These are phyloP conservation scores for Eustalomyia histrio DNA, from an alignment of 2,888 invertebrate genomes.

Conservation along the genomic window DNA sequence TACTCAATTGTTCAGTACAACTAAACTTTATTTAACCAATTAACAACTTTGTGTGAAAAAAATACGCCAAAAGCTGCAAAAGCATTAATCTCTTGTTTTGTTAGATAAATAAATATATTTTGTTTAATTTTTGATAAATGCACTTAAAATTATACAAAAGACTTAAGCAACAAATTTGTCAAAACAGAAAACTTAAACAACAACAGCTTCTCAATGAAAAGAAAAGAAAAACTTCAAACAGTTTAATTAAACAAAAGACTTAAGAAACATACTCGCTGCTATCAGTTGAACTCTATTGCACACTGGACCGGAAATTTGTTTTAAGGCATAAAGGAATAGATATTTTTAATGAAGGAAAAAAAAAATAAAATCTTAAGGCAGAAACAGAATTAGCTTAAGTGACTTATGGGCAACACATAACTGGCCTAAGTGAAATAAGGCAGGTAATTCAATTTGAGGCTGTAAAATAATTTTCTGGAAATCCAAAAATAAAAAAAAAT, in stretches of 20 bases:
- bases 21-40: background rate
- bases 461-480: too few species aligned
- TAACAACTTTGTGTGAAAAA: background rate
- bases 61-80: background rate
- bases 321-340: too few species aligned
- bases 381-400: too few species aligned
- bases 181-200: background rate
- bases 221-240: background rate
- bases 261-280: background rate
- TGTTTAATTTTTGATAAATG: background rate
- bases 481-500: too few species aligned
- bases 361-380: too few species aligned
- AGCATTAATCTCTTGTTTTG: background rate
- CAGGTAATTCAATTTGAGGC: too few species aligned
- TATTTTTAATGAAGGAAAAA: too few species aligned
- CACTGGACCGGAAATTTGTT: too few species aligned
- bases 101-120: background rate
- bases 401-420: too few species aligned
- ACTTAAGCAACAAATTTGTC: background rate
- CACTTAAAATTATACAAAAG: background rate
- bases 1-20: background rate
- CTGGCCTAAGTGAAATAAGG: too few species aligned
- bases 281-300: too few species aligned
- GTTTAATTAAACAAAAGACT: conserved; percentile 25
- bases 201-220: too few species aligned